Conservation (phyloP, 2,888 invertebrate genomes). For the Erebia palarica region DNA sequence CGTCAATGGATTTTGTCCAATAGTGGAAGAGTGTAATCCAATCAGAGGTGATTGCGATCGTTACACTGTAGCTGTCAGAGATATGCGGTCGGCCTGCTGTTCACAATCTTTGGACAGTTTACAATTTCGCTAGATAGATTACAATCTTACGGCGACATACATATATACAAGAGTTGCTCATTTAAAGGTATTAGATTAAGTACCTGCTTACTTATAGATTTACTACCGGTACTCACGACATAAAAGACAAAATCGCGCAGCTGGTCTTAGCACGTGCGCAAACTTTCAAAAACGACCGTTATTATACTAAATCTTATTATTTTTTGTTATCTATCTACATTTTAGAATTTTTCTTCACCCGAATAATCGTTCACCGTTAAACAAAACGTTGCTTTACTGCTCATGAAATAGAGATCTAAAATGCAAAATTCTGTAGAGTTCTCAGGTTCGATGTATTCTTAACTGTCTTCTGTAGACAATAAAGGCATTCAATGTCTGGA, state of each 20-base stretch:
- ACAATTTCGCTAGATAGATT: too few relatives aligned
- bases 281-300: slow-evolving; percentile 67
- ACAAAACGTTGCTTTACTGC: slow-evolving; percentile 46
- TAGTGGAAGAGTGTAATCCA: too few relatives aligned
- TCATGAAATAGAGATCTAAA: slow-evolving; percentile 45
- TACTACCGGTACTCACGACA: neutral
- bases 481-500: slow-evolving; percentile 73
- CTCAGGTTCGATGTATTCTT: slow-evolving; percentile 47
- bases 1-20: too few relatives aligned
- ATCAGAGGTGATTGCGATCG: too few relatives aligned
- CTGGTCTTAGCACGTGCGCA: slow-evolving; percentile 77
- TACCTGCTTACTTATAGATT: too few relatives aligned
- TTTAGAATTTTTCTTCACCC: slow-evolving; percentile 57
- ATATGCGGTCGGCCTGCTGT: too few relatives aligned
- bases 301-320: slow-evolving; percentile 78
- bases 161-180: too few relatives aligned
- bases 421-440: slow-evolving; percentile 34
- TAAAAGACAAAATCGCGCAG: slow-evolving; percentile 48
- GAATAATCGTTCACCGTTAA: slow-evolving; percentile 46
- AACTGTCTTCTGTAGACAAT: slow-evolving; percentile 58
- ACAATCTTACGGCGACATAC: too few relatives aligned
- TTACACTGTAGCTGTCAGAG: too few relatives aligned
- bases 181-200: too few relatives aligned
- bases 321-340: slow-evolving; percentile 67
- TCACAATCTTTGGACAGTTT: too few relatives aligned